phyloP scores from a whole-genome alignment of 2,113 vertebrate genomes.

The Tachysurus fulvidraco region DNA sequence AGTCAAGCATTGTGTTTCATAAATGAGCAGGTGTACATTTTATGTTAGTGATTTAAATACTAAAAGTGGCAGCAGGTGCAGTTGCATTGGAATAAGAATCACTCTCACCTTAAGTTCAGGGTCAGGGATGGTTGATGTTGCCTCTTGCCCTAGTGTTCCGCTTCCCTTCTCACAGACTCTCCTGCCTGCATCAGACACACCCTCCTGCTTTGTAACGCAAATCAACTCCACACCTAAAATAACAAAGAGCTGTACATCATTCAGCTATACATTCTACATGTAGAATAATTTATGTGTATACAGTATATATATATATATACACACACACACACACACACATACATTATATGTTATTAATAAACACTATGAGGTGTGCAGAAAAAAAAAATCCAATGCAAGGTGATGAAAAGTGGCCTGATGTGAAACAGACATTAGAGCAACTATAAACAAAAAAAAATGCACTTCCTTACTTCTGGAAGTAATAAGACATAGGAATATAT shows the following conservation, averaged over 20 bases:
- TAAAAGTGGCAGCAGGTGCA: not conserved
- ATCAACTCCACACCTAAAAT: slow-evolving; percentile 50
- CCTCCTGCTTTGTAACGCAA: slow-evolving; percentile 58
- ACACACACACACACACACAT: too few species aligned
- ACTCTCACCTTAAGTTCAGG: slow-evolving; percentile 36
- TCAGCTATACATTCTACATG: not conserved
- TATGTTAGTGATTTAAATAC: not conserved
- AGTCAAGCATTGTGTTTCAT: too few species aligned
- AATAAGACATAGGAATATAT: not conserved
- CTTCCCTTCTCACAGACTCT: slow-evolving; percentile 46
- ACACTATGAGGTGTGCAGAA: not conserved
- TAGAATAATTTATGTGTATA: too few species aligned
- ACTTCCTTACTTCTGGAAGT: not conserved
- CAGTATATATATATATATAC: too few species aligned
- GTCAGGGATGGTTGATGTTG: slow-evolving; percentile 19
- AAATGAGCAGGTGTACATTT: not conserved
- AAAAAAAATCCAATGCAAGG: not conserved
- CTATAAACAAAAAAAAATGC: not conserved
- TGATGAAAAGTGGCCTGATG: not conserved
- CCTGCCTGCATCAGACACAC: slow-evolving; percentile 52
- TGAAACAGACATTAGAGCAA: not conserved
- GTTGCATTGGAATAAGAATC: not conserved
- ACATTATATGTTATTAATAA: not conserved
- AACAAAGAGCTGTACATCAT: not conserved
- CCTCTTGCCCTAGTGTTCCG: slow-evolving; percentile 44